A percentile compares a stretch with the other conserved stretches of the same genome.
phyloP scores from a whole-genome alignment of 2,888 invertebrate genomes.

The Elegia similella region DNA sequence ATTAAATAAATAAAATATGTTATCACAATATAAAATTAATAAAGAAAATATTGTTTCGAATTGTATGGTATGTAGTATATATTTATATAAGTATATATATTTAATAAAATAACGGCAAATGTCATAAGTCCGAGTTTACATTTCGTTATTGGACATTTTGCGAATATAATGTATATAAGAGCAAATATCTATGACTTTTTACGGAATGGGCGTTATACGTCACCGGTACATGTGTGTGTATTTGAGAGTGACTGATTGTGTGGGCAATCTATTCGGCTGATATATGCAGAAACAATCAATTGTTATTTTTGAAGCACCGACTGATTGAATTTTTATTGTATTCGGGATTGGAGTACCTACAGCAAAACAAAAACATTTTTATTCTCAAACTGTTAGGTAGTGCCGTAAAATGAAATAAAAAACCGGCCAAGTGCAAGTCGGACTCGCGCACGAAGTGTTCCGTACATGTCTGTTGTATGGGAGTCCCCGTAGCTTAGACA shows the following conservation, averaged over 20 bases:
- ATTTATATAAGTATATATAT: too few relatives aligned
- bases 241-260: constrained; percentile 3
- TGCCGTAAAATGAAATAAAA: not conserved
- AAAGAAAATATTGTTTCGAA: too few relatives aligned
- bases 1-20: too few relatives aligned
- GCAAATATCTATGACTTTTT: not conserved
- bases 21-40: too few relatives aligned
- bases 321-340: constrained; percentile 8
- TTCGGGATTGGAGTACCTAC: not conserved
- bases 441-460: too few relatives aligned
- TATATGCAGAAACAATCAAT: constrained; percentile 7
- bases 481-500: too few relatives aligned
- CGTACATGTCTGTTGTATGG: too few relatives aligned
- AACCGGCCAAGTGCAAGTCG: not conserved
- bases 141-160: too few relatives aligned
- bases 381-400: not conserved
- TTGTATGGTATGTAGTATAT: too few relatives aligned
- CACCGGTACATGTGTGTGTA: not conserved
- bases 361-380: not conserved
- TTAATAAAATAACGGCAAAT: too few relatives aligned
- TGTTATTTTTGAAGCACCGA: constrained; percentile 3
- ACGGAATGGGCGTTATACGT: not conserved
- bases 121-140: too few relatives aligned
- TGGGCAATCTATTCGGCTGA: constrained; percentile 4
- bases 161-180: too few relatives aligned